Percentiles rank a stretch among this genome's conserved stretches.
Conservation (phyloP, 2,797 vertebrate species). For the Argyrosomus regius region DNA sequence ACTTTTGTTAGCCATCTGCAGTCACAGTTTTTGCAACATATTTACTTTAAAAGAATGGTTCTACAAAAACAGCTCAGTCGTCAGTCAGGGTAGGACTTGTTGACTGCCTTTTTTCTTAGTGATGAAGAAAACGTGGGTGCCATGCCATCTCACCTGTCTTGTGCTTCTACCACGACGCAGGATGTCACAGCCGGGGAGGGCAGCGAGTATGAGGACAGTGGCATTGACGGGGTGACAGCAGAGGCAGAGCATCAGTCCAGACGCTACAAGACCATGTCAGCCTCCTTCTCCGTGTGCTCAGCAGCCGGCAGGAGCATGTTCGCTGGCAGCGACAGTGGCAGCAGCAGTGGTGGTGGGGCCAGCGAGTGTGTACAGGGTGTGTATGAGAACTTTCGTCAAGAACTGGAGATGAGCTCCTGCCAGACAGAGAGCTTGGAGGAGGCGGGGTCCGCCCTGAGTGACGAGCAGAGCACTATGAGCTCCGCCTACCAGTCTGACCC, state of each 20-base stretch:
- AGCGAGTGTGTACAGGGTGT: conserved; percentile 85
- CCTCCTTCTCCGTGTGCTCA: conserved; percentile 92
- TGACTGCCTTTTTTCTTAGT: conserved; percentile 8
- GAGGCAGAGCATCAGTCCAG: conserved; percentile 91
- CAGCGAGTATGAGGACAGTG: conserved; percentile 96
- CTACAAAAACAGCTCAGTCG: conserved; percentile 16
- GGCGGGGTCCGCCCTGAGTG: conserved; percentile 92
- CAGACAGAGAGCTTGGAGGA: conserved; percentile 89
- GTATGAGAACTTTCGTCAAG: conserved; percentile 96
- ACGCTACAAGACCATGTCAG: conserved; percentile 94
- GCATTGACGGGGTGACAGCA: conserved; percentile 91
- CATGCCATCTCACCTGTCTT: conserved; percentile 70
- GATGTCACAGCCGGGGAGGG: conserved; percentile 93
- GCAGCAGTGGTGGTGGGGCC: conserved; percentile 89
- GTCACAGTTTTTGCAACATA: conserved; percentile 25
- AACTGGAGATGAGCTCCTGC: conserved; percentile 89
- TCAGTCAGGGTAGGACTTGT: conserved; percentile 14
- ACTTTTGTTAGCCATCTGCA: conserved; percentile 11
- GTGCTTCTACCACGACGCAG: conserved; percentile 76
- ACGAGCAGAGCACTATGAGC: conserved; percentile 95
- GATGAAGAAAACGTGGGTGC: conserved; percentile 41
- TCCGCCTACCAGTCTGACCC: conserved; percentile 93
- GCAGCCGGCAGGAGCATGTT: conserved; percentile 88
- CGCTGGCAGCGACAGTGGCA: conserved; percentile 93
- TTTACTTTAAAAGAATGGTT: conserved; percentile 31